Evolutionary conservation across 2,113 vertebrate genomes (phyloP), one percentile per base, ranked within the genome.

Genomic region (Synchiropus splendidus): DNA sequence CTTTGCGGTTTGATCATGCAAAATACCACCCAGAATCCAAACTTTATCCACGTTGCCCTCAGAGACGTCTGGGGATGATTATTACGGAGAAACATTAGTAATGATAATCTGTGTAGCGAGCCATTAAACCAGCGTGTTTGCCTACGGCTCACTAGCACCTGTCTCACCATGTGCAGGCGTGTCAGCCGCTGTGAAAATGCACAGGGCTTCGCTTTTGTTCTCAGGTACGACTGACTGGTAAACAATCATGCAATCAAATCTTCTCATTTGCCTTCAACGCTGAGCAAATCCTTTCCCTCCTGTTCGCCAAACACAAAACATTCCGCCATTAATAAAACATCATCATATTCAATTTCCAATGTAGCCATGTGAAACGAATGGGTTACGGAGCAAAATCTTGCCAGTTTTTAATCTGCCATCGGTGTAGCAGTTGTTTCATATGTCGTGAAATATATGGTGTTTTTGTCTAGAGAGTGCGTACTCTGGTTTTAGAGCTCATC

Each of bases 291-390:
- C 39, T 45, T 8, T 44, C 12, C 48, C 52, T 54, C 42, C 40
- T 34, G 45, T 51, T 51, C 4, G 4, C 46, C 27, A 39, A 57
- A 64, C 43, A 36, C 32, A 47, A 49, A 12, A 30, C 48, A 44
- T 40, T 41, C 18, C 5, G 10, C 18, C 15, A 48, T 64, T 47
- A 47, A 46, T 43, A 36, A 63, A 69, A 45, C 49, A 45, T 36
- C 45, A 61, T 35, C 36, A 3, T n/a, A 14, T 18, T 36, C 34
- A 16, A 33, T 57, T 18, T 57, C 10, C 37, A 13, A 5, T 1
- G 38, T 18, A 21, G 51, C 10, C 40, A 13, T 12, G 27, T 44
- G 50, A 63, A 42, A 46, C 31, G 14, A 11, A 6, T 37, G 13
- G 34, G 40, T 18, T 12, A 33, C 6, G 4, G n/a, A 12, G 6